phyloP scores from a whole-genome alignment of 1,140 invertebrate genomes.

The Sarcophaga peregrina region DNA sequence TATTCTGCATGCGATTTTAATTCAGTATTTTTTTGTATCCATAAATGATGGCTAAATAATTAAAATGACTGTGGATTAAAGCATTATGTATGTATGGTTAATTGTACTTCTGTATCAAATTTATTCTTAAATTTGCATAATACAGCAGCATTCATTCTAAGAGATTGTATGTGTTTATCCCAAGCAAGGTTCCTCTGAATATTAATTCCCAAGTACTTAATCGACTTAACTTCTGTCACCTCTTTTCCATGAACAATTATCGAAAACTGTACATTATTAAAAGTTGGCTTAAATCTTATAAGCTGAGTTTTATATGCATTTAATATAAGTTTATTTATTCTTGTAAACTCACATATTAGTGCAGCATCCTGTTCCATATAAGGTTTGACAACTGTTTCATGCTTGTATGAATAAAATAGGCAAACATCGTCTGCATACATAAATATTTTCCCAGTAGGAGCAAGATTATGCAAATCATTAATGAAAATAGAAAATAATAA shows the following conservation, averaged over 20 bases:
- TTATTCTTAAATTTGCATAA: too few relatives aligned
- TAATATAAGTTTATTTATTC: not conserved
- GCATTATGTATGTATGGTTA: not conserved
- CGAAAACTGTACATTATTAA: not conserved
- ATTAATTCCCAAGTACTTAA: not conserved
- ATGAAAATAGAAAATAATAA: not conserved
- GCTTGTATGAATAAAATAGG: not conserved
- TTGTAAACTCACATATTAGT: not conserved
- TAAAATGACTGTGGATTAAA: not conserved
- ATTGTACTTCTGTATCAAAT: too few relatives aligned
- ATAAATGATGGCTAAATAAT: not conserved
- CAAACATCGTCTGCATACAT: conserved; percentile 5
- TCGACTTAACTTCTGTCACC: not conserved
- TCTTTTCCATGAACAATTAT: not conserved
- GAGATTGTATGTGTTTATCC: not conserved
- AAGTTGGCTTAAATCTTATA: not conserved
- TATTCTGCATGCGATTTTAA: too few relatives aligned
- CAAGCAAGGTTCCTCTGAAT: not conserved
- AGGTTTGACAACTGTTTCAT: not conserved
- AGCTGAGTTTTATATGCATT: not conserved
- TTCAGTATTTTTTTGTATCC: too few relatives aligned
- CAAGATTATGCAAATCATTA: not conserved
- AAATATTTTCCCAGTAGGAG: not conserved
- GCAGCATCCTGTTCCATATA: not conserved
- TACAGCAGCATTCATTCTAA: not conserved